Base-by-base conservation (phyloP, 2,113 vertebrate species). In the Tretioscincus oriximinensis region DNA sequence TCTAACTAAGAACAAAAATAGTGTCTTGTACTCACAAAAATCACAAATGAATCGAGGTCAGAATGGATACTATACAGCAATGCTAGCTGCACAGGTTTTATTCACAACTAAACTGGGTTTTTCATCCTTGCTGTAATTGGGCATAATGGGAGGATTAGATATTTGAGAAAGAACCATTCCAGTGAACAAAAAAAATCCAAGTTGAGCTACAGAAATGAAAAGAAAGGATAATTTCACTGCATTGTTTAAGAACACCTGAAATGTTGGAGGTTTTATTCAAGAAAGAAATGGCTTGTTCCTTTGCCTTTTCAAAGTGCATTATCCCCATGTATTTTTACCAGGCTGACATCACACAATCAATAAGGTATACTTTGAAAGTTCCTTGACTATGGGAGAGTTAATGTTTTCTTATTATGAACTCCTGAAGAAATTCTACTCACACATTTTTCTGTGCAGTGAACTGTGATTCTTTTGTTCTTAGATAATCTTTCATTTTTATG, bases 321-420 rank as follows among this genome's bases (percentile, higher is more conserved):
- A 85, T 92, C 83, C 89, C 89, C 91, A 51, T 45, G 81, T 49
- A 47, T 81, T 91, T 93, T 93, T 73, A 80, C 83, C 90, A 93
- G 87, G 0, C 61, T 12, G 64, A 45, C 87, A 86, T 90, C 90
- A 77, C 68, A 80, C 68, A 86, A 86, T 58, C 14, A 58, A 58
- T 83, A 89, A 81, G 69, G 75, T 75, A 66, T 83, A 58, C 76
- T 86, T 90, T 90, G 85, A 90, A 85, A 88, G 87, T 83, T 88
- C 87, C 92, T 83, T 90, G 91, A 91, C 87, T 86, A 82, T 91
- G 90, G 84, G 76, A 93, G 69, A 95, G 89, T 91, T 90, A 90
- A 89, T 88, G 90, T 90, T 92, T 90, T 89, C 70, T 87, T 90
- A 31, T 90, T 92, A 89, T 90, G 89, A 93, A 93, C 76, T 90